These are phyloP conservation scores for Taeniopygia guttata DNA, from an alignment of 2,797 vertebrate genomes.

Conservation along the genomic window DNA sequence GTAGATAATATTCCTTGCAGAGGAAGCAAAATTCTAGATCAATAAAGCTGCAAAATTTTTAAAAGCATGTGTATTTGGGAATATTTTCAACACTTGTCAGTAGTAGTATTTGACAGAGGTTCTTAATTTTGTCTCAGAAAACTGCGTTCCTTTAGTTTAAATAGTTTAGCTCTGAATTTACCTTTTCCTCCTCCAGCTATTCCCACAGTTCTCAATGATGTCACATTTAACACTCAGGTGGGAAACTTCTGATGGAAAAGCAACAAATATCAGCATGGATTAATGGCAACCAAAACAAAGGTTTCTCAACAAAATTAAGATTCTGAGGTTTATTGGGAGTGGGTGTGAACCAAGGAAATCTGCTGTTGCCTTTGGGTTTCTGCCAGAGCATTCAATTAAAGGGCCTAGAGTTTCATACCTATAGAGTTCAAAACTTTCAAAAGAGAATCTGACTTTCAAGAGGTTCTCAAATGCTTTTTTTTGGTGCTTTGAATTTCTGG, in stretches of 20 bases:
- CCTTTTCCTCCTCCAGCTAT: neutral
- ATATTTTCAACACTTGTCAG: neutral
- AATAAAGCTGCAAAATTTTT: neutral
- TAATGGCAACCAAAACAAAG: neutral
- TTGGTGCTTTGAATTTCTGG: neutral
- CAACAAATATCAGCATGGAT: neutral
- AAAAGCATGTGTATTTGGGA: neutral
- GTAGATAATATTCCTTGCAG: neutral
- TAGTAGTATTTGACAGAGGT: neutral
- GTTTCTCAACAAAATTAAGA: neutral
- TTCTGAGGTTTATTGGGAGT: neutral
- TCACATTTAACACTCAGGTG: neutral
- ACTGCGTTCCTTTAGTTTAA: neutral
- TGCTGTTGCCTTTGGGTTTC: neutral
- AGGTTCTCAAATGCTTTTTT: neutral
- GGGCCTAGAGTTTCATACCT: neutral
- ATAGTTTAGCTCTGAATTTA: neutral
- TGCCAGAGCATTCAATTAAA: neutral
- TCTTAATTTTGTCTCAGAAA: neutral
- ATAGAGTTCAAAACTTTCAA: neutral
- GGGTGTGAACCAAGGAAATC: neutral
- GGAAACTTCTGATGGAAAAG: neutral
- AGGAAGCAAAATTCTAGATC: neutral
- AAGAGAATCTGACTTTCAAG: neutral
- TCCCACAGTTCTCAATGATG: neutral